These are phyloP conservation scores for Antheraea assamensis DNA, from an alignment of 2,888 invertebrate species.

Conservation along the genomic window DNA sequence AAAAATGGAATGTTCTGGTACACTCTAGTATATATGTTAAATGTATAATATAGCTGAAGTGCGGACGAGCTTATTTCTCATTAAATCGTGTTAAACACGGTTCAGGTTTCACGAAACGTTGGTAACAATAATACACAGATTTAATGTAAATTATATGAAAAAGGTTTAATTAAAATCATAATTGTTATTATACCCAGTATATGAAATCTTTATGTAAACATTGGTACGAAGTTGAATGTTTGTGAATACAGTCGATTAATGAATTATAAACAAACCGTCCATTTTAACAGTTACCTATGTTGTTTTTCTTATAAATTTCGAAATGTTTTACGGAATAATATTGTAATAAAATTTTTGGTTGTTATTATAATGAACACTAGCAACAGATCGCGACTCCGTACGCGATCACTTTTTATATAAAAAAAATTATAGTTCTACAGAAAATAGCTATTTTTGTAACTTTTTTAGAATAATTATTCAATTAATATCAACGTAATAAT, in stretches of 20 bases:
- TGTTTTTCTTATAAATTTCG: background rate
- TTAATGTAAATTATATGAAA: background rate
- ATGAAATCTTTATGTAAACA: conserved; percentile 4
- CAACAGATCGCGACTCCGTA: background rate
- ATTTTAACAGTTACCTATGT: background rate
- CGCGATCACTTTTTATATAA: background rate
- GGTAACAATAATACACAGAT: background rate
- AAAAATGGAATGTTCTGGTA: too few relatives aligned
- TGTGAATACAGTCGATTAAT: background rate
- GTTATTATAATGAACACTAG: background rate
- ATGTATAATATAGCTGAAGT: background rate
- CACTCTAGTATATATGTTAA: too few relatives aligned
- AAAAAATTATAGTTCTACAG: too few relatives aligned
- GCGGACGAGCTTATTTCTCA: background rate
- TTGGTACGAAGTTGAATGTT: background rate
- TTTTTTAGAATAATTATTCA: too few relatives aligned
- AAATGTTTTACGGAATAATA: background rate
- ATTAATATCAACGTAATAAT: too few relatives aligned
- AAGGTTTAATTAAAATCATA: background rate
- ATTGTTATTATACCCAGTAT: background rate
- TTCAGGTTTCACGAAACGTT: background rate
- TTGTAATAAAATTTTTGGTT: background rate
- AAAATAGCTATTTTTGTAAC: too few relatives aligned
- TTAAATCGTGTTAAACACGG: background rate
- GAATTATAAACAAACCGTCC: background rate